These are phyloP conservation scores for Tricholauxania praeusta DNA, from an alignment of 2,888 invertebrate genomes.

Conservation along the genomic window DNA sequence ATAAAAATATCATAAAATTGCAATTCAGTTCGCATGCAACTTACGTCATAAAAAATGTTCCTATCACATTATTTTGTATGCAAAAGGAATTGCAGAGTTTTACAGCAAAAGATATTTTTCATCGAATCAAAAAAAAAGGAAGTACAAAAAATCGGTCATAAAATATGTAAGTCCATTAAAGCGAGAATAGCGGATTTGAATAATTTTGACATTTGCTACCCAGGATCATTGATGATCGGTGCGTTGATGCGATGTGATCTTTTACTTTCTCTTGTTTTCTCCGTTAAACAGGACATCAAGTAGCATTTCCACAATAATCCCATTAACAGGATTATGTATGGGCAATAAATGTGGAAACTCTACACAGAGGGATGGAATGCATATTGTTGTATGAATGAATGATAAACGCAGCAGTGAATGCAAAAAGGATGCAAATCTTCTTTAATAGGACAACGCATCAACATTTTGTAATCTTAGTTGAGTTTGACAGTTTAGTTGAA, in stretches of 20 bases:
- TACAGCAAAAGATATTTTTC: background rate
- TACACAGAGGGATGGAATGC: background rate
- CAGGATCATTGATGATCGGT: conserved; percentile 28
- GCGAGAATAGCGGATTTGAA: conserved; percentile 65
- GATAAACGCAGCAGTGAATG: conserved; percentile 18
- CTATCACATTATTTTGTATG: conserved; percentile 11
- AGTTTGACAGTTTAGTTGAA: conserved; percentile 44
- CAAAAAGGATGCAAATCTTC: conserved; percentile 52
- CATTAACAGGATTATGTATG: conserved; percentile 67
- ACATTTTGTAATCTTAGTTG: conserved; percentile 15
- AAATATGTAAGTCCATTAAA: conserved; percentile 64
- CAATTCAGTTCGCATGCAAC: conserved; percentile 4
- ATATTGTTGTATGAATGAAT: background rate
- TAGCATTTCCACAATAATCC: conserved; percentile 49
- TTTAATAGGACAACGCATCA: conserved; percentile 31
- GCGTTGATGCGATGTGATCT: conserved; percentile 14
- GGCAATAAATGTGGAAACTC: conserved; percentile 63
- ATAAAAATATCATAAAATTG: conserved; percentile 35
- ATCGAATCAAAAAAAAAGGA: conserved; percentile 2
- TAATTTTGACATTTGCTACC: conserved; percentile 38
- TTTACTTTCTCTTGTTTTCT: conserved; percentile 17
- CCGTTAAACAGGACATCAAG: conserved; percentile 23
- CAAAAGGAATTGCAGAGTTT: conserved; percentile 19
- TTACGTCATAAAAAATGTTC: conserved; percentile 33
- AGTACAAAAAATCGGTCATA: conserved; percentile 39